These are phyloP conservation scores for Trachelipus rathkii DNA, from an alignment of 1,140 invertebrate genomes.

Conservation along the genomic window DNA sequence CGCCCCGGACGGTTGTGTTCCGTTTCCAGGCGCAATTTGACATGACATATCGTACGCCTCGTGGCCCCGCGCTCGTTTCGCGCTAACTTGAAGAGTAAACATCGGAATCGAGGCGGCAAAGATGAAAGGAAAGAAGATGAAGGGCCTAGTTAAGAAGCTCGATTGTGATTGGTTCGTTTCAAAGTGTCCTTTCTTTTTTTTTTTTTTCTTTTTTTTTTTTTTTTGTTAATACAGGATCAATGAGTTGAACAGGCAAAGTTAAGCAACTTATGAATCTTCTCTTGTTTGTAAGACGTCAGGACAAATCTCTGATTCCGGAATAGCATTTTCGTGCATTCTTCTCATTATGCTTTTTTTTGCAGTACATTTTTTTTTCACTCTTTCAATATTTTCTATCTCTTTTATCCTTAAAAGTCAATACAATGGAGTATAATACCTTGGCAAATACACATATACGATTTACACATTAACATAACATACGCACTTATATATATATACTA, in stretches of 20 bases:
- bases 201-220: too few relatives aligned
- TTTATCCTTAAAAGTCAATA: too few relatives aligned
- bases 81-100: constrained; percentile 9
- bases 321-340: too few relatives aligned
- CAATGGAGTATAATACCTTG: too few relatives aligned
- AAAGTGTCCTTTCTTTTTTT: not conserved
- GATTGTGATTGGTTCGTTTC: not conserved
- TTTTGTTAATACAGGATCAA: not conserved
- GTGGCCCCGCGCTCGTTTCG: not conserved
- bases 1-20: not conserved
- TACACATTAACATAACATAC: too few relatives aligned
- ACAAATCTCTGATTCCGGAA: not conserved
- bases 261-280: constrained; percentile 6
- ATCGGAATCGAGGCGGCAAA: constrained; percentile 6
- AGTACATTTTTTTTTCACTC: too few relatives aligned
- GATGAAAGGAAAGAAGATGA: constrained; percentile 12
- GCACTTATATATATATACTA: too few relatives aligned
- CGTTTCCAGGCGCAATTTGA: constrained; percentile 5
- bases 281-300: not conserved
- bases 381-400: too few relatives aligned
- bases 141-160: constrained; percentile 11
- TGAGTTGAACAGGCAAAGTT: not conserved
- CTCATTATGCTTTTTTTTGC: too few relatives aligned
- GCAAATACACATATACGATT: too few relatives aligned
- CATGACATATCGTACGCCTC: not conserved